phyloP scores from a whole-genome alignment of 2,797 vertebrate genomes.

The Margarornis squamiger region DNA sequence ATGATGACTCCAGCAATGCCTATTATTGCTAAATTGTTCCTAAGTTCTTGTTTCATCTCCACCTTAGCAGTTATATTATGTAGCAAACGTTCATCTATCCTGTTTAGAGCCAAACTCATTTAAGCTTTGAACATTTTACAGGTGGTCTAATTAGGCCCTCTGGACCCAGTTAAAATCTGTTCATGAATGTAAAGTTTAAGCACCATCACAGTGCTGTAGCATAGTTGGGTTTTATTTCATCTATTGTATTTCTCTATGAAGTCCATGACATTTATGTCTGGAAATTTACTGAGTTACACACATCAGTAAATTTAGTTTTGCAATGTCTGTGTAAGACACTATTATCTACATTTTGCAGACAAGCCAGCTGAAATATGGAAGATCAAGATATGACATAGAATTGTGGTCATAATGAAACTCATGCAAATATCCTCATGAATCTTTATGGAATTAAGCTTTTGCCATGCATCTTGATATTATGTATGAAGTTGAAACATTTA shows the following conservation, averaged over 20 bases:
- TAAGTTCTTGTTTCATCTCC: neutral
- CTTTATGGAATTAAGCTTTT: neutral
- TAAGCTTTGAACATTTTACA: neutral
- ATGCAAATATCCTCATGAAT: neutral
- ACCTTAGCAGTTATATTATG: neutral
- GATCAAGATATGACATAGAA: neutral
- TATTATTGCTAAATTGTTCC: neutral
- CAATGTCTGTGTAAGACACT: neutral
- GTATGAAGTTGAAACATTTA: neutral
- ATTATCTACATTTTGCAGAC: neutral
- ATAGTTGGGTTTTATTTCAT: neutral
- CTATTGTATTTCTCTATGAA: neutral
- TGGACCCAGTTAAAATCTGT: slow-evolving; percentile 22
- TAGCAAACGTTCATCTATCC: neutral
- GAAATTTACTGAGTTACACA: neutral
- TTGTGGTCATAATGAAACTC: neutral
- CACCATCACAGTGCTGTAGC: neutral
- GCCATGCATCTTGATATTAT: neutral
- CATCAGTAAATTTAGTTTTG: neutral
- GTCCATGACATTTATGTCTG: neutral
- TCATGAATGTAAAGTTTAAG: neutral
- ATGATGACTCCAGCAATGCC: neutral
- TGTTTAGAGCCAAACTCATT: neutral
- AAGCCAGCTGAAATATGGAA: neutral
- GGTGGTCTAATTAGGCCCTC: slow-evolving; percentile 12